Conservation (phyloP, 2,113 vertebrate species). For the Hippoglossus stenolepis region DNA sequence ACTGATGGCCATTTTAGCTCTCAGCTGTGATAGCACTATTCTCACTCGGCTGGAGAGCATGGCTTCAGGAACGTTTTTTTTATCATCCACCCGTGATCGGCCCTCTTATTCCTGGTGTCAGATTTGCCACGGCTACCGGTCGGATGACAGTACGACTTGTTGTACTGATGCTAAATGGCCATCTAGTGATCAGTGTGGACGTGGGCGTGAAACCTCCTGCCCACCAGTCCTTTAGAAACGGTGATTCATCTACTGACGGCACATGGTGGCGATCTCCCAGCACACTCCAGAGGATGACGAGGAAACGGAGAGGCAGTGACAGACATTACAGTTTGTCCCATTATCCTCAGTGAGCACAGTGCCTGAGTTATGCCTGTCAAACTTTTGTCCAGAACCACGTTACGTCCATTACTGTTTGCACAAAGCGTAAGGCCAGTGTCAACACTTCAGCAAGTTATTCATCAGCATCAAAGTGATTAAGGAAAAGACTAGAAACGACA, state of each 20-base stretch:
- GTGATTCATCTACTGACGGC: constrained; percentile 27
- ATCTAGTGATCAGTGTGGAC: constrained; percentile 2
- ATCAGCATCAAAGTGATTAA: constrained; percentile 26
- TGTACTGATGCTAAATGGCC: constrained; percentile 8
- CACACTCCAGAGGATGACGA: constrained; percentile 13
- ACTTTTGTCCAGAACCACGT: not conserved
- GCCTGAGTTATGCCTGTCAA: not conserved
- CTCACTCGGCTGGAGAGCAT: constrained; percentile 31
- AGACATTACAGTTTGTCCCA: constrained; percentile 9
- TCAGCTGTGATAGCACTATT: constrained; percentile 35
- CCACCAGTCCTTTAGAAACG: constrained; percentile 32
- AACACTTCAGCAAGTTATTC: constrained; percentile 8
- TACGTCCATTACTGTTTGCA: not conserved
- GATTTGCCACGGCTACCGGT: too few relatives aligned
- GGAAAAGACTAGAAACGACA: constrained; percentile 18
- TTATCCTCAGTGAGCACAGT: not conserved
- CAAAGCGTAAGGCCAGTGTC: constrained; percentile 10
- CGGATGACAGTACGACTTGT: too few relatives aligned
- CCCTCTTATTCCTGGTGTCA: too few relatives aligned
- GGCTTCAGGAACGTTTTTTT: constrained; percentile 3
- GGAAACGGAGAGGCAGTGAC: constrained; percentile 18
- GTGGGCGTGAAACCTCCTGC: constrained; percentile 10
- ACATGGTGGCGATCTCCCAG: constrained; percentile 22
- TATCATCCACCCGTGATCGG: constrained; percentile 7
- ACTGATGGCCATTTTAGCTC: constrained; percentile 53